Base-by-base conservation (phyloP, 2,113 vertebrate species). In the Eulemur macaco region DNA sequence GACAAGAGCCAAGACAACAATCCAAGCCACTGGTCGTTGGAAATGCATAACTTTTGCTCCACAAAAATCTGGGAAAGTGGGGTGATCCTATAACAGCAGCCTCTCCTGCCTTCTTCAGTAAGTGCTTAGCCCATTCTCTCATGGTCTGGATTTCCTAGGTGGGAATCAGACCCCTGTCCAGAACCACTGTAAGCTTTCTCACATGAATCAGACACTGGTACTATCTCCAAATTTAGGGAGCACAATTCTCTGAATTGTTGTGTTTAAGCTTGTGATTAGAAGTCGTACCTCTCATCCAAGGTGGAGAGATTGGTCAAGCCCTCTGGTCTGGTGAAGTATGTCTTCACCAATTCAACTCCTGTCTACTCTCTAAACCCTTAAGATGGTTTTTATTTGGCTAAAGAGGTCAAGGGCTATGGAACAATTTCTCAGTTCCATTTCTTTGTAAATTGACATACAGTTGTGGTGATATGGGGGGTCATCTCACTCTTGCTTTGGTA, bases 381-480 rank as follows among this genome's bases (percentile, higher is more conserved):
- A 18, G 69, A 45, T 15, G 45, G 34, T 31, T 37, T 82, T 66
- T 23, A 89, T 7, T 23, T 54, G 7, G 54, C 42, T 1, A 17
- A 84, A 9, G n/a, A n/a, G 9, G 52, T 50, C 25, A 81, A 80
- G 37, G 23, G 34, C 37, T 45, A 1, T 23, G 23, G 34, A 69
- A 52, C 50, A 27, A 39, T 6, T 68, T 91, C 37, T 64, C 12
- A 11, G 27, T 54, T 83, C 29, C 17, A 56, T 60, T 89, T 83
- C 66, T 58, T 73, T 66, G 54, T 54, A 78, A 86, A 71, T 76
- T 18, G 21, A 0, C 37, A 3, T 14, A 27, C 50, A 23, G 42
- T 27, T 4, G 31, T 66, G 1, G 8, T 37, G 50, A 10, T 60
- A n/a, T 20, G 8, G 4, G 1, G 1, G 0, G 12, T 3, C 13